Percentiles rank a stretch among this genome's conserved stretches.
Evolutionary conservation across 1,140 invertebrate species (phyloP).

Genomic region (Oscheius sp.): DNA sequence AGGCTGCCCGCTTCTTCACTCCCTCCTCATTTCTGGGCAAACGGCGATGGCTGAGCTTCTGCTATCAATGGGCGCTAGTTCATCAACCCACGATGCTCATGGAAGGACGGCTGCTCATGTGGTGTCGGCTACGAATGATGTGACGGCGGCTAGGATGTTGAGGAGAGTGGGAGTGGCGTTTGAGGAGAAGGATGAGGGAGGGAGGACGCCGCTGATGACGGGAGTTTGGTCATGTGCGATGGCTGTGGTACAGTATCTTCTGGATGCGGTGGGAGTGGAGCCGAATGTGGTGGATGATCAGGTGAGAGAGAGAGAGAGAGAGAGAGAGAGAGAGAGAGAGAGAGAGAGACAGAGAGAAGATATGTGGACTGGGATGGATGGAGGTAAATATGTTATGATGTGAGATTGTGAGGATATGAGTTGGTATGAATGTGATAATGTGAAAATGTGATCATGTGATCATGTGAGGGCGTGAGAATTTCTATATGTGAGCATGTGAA

Average conservation of each 20-base stretch:
- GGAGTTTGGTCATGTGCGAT: slow-evolving; percentile 35
- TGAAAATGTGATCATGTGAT: too few relatives aligned
- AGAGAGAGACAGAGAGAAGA: neutral
- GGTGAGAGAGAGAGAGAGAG: slow-evolving; percentile 15
- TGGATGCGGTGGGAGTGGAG: slow-evolving; percentile 26
- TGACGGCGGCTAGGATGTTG: slow-evolving; percentile 35
- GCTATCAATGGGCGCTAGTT: slow-evolving; percentile 10
- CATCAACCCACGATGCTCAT: slow-evolving; percentile 30
- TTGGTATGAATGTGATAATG: too few relatives aligned
- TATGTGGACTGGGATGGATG: too few relatives aligned
- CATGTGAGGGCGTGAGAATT: too few relatives aligned
- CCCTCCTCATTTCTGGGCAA: slow-evolving; percentile 30
- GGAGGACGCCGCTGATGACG: slow-evolving; percentile 39
- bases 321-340: neutral
- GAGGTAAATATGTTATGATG: too few relatives aligned
- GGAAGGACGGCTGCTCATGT: slow-evolving; percentile 32
- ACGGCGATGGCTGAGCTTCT: slow-evolving; percentile 28
- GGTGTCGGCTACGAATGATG: slow-evolving; percentile 26
- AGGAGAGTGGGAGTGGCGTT: slow-evolving; percentile 23
- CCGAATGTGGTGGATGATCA: slow-evolving; percentile 36
- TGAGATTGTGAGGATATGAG: too few relatives aligned
- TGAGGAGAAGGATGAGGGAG: slow-evolving; percentile 35
- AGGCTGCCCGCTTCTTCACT: slow-evolving; percentile 34
- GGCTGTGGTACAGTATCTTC: slow-evolving; percentile 25
- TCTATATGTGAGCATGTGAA: too few relatives aligned